Percentiles rank a stretch among this genome's conserved stretches.
Conservation (phyloP, 2,888 invertebrate genomes). For the Drosophila siamana region DNA sequence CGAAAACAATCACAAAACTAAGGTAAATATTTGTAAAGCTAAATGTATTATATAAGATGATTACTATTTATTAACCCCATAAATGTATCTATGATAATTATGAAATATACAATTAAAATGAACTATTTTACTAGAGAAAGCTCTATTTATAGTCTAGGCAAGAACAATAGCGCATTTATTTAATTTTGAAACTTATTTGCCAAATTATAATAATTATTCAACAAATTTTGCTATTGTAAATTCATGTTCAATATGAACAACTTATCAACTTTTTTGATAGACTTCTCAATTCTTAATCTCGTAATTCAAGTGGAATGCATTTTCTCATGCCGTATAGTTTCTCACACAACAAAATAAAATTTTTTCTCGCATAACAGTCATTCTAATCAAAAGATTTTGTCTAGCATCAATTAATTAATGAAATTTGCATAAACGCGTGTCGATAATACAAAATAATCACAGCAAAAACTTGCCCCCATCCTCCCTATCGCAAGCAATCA, state of each 20-base stretch:
- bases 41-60: not conserved
- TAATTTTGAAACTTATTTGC: not conserved
- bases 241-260: not conserved
- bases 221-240: not conserved
- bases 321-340: slow-evolving; percentile 9
- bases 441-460: slow-evolving; percentile 58
- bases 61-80: too few species aligned
- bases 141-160: not conserved
- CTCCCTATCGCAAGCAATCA: too few species aligned
- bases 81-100: too few species aligned
- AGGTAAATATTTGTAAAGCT: slow-evolving; percentile 57
- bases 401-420: slow-evolving; percentile 28
- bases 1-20: slow-evolving; percentile 79
- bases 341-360: slow-evolving; percentile 1
- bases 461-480: not conserved
- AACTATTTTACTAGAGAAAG: not conserved
- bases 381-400: slow-evolving; percentile 15
- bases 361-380: slow-evolving; percentile 11
- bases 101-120: not conserved
- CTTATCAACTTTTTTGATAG: not conserved
- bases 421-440: slow-evolving; percentile 67
- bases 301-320: not conserved
- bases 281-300: too few species aligned
- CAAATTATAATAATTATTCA: not conserved
- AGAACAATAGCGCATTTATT: not conserved